These are phyloP conservation scores for Tapirus indicus DNA, from an alignment of 2,797 vertebrate genomes.

Conservation along the genomic window DNA sequence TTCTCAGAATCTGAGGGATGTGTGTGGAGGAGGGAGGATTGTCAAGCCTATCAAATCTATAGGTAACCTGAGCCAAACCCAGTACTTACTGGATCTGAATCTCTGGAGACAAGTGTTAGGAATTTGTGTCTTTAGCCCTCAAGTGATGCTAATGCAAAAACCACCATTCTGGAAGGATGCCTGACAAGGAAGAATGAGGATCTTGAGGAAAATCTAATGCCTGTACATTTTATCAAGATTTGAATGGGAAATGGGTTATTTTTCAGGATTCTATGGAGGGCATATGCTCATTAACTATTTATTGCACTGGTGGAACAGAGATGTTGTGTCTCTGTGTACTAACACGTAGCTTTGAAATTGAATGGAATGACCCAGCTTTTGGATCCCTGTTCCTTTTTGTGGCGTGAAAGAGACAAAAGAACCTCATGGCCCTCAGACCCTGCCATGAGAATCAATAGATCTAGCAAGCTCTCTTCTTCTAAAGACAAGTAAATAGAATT, in stretches of 20 bases:
- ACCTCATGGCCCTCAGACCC: not conserved
- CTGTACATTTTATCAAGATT: not conserved
- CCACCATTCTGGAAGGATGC: not conserved
- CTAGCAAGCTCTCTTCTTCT: not conserved
- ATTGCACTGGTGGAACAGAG: not conserved
- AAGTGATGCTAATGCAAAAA: not conserved
- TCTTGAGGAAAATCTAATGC: not conserved
- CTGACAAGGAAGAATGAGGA: not conserved
- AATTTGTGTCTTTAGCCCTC: not conserved
- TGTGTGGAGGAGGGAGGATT: no score
- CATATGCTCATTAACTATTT: not conserved
- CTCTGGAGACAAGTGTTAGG: not conserved
- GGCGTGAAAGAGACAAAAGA: not conserved
- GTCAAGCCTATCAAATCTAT: not conserved
- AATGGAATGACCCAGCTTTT: not conserved
- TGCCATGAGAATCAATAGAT: not conserved
- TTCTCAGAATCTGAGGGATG: not conserved
- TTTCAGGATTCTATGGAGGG: not conserved
- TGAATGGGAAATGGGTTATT: not conserved
- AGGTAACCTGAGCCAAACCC: not conserved
- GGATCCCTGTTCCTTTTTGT: not conserved
- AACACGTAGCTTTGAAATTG: not conserved
- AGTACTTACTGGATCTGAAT: not conserved
- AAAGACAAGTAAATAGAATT: slow-evolving; percentile 56
- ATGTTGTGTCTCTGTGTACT: not conserved